A percentile compares a stretch with the other conserved stretches of the same genome.
These are phyloP conservation scores for Hoplodrina ambigua DNA, from an alignment of 2,888 invertebrate genomes.

Conservation along the genomic window DNA sequence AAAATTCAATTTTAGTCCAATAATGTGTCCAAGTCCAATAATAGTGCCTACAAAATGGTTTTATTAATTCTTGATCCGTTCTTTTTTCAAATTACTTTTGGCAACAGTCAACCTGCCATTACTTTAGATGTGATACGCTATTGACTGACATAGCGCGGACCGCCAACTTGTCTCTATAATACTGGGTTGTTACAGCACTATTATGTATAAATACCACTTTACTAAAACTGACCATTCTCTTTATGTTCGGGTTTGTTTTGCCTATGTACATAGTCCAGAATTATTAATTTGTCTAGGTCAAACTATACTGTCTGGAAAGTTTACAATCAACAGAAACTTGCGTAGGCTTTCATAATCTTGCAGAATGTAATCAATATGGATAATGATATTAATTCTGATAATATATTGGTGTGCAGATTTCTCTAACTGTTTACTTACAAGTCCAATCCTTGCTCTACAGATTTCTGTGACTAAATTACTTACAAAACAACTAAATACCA, in stretches of 20 bases:
- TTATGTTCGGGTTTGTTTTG: neutral
- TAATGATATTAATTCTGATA: neutral
- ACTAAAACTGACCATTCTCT: conserved; percentile 1
- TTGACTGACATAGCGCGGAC: too few relatives aligned
- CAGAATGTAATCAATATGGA: neutral
- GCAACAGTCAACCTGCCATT: too few relatives aligned
- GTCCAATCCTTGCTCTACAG: neutral
- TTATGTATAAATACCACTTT: neutral
- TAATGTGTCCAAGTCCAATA: too few relatives aligned
- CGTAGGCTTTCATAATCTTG: neutral
- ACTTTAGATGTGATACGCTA: too few relatives aligned
- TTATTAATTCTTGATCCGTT: too few relatives aligned
- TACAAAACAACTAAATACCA: neutral
- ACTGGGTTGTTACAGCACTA: too few relatives aligned
- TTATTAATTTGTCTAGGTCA: conserved; percentile 6
- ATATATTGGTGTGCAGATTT: too few relatives aligned
- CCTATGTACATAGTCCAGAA: neutral
- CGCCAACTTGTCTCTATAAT: too few relatives aligned
- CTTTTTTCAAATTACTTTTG: too few relatives aligned
- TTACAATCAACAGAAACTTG: neutral
- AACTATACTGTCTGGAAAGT: neutral
- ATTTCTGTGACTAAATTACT: neutral
- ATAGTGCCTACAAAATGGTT: too few relatives aligned
- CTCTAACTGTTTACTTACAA: too few relatives aligned
- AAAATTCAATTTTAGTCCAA: too few relatives aligned